phyloP scores from a whole-genome alignment of 1,140 invertebrate genomes.

The Temnothorax nylanderi region DNA sequence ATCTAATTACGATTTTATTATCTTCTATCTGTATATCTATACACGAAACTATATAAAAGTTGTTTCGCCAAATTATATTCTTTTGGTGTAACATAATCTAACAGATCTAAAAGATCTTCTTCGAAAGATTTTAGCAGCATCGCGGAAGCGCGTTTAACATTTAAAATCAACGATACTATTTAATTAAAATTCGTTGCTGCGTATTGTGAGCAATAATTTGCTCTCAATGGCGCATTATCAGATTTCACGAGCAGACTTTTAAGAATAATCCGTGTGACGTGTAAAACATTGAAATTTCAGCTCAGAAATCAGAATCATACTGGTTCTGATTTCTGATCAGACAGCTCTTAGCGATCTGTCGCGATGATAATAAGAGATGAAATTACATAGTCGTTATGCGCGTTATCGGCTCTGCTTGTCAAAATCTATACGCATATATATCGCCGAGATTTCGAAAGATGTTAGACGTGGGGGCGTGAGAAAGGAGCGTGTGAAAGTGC shows the following conservation, averaged over 20 bases:
- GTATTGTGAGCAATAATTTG: not conserved
- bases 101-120: not conserved
- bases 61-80: not conserved
- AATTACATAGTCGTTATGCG: constrained; percentile 30
- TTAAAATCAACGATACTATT: not conserved
- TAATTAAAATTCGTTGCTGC: not conserved
- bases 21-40: constrained; percentile 9
- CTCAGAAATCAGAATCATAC: not conserved
- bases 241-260: not conserved
- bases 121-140: not conserved
- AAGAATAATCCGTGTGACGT: not conserved
- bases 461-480: constrained; percentile 55
- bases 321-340: not conserved
- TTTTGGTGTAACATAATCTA: not conserved
- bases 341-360: constrained; percentile 14
- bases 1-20: constrained; percentile 22
- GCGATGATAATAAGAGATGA: constrained; percentile 16
- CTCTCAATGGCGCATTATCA: not conserved
- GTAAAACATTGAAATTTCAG: not conserved
- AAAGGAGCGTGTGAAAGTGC: constrained; percentile 53
- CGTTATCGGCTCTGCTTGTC: constrained; percentile 25
- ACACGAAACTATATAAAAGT: not conserved
- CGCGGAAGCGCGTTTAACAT: not conserved
- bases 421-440: constrained; percentile 20
- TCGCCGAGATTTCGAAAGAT: constrained; percentile 53